A percentile compares a stretch with the other conserved stretches of the same genome.
These are phyloP conservation scores for Meteorus cinctellus DNA, from an alignment of 2,888 invertebrate genomes.

Conservation along the genomic window DNA sequence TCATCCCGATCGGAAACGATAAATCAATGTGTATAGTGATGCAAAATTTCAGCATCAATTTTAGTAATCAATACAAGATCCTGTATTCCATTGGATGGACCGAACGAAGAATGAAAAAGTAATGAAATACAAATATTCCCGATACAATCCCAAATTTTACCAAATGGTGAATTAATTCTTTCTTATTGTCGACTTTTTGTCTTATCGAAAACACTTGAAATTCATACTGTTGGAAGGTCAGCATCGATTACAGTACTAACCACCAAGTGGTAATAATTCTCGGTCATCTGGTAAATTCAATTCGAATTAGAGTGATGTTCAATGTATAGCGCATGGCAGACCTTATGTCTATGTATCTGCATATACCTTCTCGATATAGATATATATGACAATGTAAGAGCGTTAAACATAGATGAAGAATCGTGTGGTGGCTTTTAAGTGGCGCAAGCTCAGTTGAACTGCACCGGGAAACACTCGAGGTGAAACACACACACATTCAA, in stretches of 20 bases:
- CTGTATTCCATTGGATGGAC: too few species aligned
- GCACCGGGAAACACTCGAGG: slow-evolving; percentile 48
- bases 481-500: slow-evolving; percentile 11
- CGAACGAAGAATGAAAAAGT: too few species aligned
- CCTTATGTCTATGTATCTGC: not conserved
- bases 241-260: slow-evolving; percentile 18
- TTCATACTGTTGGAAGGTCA: not conserved
- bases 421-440: slow-evolving; percentile 36
- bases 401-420: slow-evolving; percentile 42
- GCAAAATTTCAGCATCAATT: too few species aligned
- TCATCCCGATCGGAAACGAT: too few species aligned
- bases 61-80: too few species aligned
- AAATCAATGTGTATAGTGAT: too few species aligned
- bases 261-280: slow-evolving; percentile 27
- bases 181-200: not conserved
- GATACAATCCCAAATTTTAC: not conserved
- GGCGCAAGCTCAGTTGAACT: slow-evolving; percentile 33
- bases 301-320: slow-evolving; percentile 10
- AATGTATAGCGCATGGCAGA: not conserved
- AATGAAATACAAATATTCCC: too few species aligned
- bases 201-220: slow-evolving; percentile 23
- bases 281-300: slow-evolving; percentile 31
- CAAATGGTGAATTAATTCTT: not conserved
- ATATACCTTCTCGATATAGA: not conserved
- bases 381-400: slow-evolving; percentile 22